A percentile compares a stretch with the other conserved stretches of the same genome.
These are phyloP conservation scores for Plutella xylostella DNA, from an alignment of 2,888 invertebrate species.

Conservation along the genomic window DNA sequence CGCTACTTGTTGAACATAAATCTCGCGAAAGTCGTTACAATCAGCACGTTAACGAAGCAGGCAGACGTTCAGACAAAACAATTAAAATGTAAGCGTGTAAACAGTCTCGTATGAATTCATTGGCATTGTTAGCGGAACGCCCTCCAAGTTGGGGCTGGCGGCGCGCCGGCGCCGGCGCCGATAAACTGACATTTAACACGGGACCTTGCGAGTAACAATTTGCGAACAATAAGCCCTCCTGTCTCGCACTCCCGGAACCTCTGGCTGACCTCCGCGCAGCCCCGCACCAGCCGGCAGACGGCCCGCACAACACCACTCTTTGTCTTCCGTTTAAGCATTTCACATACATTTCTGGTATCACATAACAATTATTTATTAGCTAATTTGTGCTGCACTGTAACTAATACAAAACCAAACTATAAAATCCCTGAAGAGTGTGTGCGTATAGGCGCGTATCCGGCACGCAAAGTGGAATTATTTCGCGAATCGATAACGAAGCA, in stretches of 20 bases:
- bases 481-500: neutral
- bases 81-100: constrained; percentile 12
- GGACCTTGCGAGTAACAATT: constrained; percentile 54
- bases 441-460: neutral
- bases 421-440: too few species aligned
- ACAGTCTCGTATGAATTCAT: constrained; percentile 18
- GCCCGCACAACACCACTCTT: too few species aligned
- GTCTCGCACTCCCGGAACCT: constrained; percentile 59
- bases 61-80: neutral
- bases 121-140: constrained; percentile 2
- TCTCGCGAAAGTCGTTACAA: too few species aligned
- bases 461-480: too few species aligned
- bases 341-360: neutral
- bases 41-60: too few species aligned
- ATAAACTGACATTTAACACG: constrained; percentile 53
- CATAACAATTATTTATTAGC: neutral
- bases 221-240: constrained; percentile 47
- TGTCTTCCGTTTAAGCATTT: too few species aligned
- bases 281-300: too few species aligned
- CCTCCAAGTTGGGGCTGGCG: neutral
- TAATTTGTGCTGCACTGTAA: neutral
- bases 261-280: constrained; percentile 36
- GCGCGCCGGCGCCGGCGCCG: constrained; percentile 45
- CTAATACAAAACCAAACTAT: neutral
- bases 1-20: neutral